Evolutionary conservation across 2,797 vertebrate species (phyloP).

Genomic region (Picus viridis): DNA sequence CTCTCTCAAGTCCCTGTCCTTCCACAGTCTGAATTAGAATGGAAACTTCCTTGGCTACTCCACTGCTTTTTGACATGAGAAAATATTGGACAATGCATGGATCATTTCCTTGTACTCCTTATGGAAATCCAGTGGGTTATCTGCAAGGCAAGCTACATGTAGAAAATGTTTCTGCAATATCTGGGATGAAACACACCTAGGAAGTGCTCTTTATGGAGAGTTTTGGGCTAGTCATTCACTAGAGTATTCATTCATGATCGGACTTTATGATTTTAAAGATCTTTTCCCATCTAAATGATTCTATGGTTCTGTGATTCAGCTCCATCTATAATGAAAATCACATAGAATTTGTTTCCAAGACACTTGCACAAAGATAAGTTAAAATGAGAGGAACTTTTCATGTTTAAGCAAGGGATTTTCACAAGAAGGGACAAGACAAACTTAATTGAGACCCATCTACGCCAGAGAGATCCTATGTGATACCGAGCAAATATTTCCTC

Average conservation of each 20-base stretch:
- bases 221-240: background rate
- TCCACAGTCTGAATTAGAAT: background rate
- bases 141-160: background rate
- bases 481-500: background rate
- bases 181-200: background rate
- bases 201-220: background rate
- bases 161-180: background rate
- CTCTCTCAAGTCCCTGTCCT: background rate
- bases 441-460: background rate
- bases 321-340: background rate
- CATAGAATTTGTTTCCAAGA: background rate
- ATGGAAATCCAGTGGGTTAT: background rate
- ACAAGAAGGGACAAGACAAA: background rate
- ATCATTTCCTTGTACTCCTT: background rate
- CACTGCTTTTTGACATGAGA: background rate
- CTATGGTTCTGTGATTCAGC: background rate
- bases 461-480: background rate
- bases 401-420: background rate
- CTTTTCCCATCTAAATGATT: background rate
- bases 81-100: background rate
- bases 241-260: background rate
- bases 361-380: background rate
- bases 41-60: background rate
- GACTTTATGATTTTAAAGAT: fast-evolving
- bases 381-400: background rate